phyloP scores from a whole-genome alignment of 2,113 vertebrate genomes.

The Hippopotamus amphibius region DNA sequence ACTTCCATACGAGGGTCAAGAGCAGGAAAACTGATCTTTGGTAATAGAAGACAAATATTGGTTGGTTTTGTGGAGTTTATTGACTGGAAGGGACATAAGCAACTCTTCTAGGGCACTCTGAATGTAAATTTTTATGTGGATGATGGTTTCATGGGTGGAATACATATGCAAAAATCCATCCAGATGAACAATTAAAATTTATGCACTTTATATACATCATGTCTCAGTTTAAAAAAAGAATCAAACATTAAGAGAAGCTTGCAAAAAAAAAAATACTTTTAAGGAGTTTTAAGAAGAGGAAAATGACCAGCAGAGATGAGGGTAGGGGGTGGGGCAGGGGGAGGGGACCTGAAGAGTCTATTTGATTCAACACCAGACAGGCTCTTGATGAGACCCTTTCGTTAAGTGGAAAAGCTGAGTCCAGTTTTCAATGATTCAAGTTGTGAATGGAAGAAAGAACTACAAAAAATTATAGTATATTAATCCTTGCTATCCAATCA shows the following conservation, averaged over 20 bases:
- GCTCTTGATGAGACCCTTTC: not conserved
- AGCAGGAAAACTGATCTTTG: not conserved
- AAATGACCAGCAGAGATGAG: not conserved
- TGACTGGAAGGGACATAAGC: not conserved
- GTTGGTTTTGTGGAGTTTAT: not conserved
- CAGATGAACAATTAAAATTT: constrained; percentile 9
- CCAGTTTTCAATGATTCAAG: not conserved
- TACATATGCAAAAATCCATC: not conserved
- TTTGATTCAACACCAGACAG: not conserved
- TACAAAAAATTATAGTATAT: not conserved
- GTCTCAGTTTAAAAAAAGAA: not conserved
- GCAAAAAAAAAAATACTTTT: not conserved
- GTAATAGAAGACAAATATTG: not conserved
- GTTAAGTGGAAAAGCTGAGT: not conserved
- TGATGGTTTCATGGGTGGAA: not conserved
- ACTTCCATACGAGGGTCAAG: not conserved
- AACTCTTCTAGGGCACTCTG: not conserved
- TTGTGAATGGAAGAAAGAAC: not conserved
- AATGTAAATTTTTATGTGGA: not conserved
- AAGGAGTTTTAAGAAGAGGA: not conserved
- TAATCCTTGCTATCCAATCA: not conserved
- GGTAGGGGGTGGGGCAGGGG: rapidly evolving
- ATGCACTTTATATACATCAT: not conserved
- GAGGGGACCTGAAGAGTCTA: not conserved
- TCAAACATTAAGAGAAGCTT: not conserved